A percentile compares a stretch with the other conserved stretches of the same genome.
Conservation (phyloP, 2,797 vertebrate genomes). For the Zalophus californianus region DNA sequence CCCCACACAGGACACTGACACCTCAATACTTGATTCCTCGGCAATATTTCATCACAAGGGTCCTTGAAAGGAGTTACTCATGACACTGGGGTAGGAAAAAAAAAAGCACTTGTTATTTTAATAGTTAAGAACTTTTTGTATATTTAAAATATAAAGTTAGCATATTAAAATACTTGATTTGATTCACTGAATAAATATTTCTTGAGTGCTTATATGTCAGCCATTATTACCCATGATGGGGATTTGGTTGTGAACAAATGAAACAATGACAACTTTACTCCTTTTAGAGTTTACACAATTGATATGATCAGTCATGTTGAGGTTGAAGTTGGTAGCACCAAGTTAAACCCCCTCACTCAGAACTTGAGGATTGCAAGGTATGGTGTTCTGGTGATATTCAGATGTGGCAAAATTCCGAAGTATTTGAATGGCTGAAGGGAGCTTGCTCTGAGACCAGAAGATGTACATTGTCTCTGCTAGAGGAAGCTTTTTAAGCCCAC, state of each 20-base stretch:
- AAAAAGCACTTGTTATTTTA: background rate
- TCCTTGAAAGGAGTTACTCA: background rate
- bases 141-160: background rate
- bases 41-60: background rate
- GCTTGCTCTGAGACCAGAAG: too few relatives aligned
- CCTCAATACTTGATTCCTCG: background rate
- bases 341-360: background rate
- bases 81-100: too few relatives aligned
- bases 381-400: background rate
- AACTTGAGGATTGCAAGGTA: background rate
- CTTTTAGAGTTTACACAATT: background rate
- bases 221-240: background rate
- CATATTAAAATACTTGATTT: background rate
- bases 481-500: background rate
- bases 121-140: background rate
- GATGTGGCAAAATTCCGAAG: background rate
- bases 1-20: background rate
- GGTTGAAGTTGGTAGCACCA: background rate
- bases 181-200: background rate
- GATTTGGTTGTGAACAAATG: background rate
- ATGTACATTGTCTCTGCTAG: accelerated
- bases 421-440: background rate
- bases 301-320: background rate
- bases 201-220: too few relatives aligned
- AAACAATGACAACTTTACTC: background rate